phyloP scores from a whole-genome alignment of 23 tunicate genomes.

The Pegea sp. region DNA sequence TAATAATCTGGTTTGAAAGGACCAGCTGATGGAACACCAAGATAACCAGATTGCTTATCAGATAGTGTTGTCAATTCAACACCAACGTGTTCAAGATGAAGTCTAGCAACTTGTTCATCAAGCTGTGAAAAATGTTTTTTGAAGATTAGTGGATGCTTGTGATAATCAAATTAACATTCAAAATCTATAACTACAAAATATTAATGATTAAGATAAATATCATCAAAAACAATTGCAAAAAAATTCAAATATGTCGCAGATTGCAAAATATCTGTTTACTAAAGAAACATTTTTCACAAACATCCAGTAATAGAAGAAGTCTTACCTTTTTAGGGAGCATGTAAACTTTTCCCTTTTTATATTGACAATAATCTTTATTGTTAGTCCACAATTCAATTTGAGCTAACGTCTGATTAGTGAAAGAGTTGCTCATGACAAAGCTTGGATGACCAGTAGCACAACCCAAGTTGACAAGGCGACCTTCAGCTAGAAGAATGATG shows the following conservation, averaged over 20 bases:
- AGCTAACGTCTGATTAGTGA: conserved; percentile 89
- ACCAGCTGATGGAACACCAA: conserved; percentile 56
- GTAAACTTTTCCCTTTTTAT: conserved; percentile 80
- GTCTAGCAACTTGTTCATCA: conserved; percentile 83
- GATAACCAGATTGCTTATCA: conserved; percentile 44
- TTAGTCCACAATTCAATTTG: conserved; percentile 89
- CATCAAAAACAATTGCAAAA: no score
- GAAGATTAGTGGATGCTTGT: background rate
- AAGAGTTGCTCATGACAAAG: conserved; percentile 95
- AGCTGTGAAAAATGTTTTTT: conserved; percentile 9
- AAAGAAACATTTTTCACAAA: no score
- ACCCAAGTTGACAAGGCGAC: conserved; percentile 87
- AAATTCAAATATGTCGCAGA: no score
- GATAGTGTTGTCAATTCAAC: conserved; percentile 63
- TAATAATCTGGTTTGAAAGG: conserved; percentile 90
- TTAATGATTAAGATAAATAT: no score
- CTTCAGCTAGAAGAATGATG: conserved; percentile 86
- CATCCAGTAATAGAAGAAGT: no score
- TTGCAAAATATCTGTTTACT: no score
- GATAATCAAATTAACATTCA: no score
- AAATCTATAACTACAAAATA: no score
- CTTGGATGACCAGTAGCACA: conserved; percentile 98
- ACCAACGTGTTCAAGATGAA: conserved; percentile 75
- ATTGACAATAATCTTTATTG: conserved; percentile 28
- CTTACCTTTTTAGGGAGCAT: conserved; percentile 82